A percentile compares a stretch with the other conserved stretches of the same genome.
These are phyloP conservation scores for Polyodon spathula DNA, from an alignment of 2,113 vertebrate genomes.

Conservation along the genomic window DNA sequence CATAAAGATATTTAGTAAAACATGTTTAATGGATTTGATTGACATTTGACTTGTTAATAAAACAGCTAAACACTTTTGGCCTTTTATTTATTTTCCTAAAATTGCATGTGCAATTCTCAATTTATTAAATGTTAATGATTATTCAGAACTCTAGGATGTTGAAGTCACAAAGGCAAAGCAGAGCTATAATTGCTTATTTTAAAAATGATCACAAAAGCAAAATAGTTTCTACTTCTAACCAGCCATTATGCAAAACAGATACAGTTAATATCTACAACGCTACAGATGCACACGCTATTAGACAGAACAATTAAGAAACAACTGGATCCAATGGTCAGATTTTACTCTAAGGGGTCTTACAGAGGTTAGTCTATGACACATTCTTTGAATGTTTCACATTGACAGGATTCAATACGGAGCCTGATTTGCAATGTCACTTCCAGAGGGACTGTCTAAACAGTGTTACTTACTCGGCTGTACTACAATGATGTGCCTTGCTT, in stretches of 20 bases:
- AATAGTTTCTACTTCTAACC: not conserved
- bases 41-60: not conserved
- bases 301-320: not conserved
- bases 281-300: not conserved
- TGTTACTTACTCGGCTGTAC: not conserved
- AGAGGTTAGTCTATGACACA: conserved; percentile 4
- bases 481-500: not conserved
- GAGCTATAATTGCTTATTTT: not conserved
- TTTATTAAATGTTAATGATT: not conserved
- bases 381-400: not conserved
- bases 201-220: not conserved
- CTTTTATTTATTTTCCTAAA: too few relatives aligned
- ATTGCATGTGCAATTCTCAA: not conserved
- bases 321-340: not conserved
- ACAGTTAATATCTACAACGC: too few relatives aligned
- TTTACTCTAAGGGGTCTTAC: not conserved
- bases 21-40: not conserved
- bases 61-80: too few relatives aligned
- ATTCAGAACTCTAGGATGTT: not conserved
- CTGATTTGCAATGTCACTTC: not conserved
- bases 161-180: not conserved
- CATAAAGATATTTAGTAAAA: too few relatives aligned
- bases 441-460: not conserved
- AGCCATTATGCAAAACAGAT: too few relatives aligned
- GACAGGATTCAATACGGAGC: not conserved